phyloP scores from a whole-genome alignment of 2,888 invertebrate species.

The Philopedon plagiatum region DNA sequence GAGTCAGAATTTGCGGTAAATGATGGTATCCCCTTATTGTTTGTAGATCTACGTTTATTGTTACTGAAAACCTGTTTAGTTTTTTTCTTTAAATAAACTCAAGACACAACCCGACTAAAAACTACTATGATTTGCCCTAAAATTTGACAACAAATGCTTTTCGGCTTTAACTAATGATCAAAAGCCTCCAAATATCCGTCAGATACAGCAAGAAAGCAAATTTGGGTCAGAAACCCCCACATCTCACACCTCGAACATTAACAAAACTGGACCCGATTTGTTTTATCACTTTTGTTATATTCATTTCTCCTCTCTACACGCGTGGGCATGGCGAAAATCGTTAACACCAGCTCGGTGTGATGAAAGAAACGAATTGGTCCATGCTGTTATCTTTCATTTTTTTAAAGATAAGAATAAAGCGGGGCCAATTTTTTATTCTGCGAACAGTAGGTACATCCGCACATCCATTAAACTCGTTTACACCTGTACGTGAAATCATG shows the following conservation, averaged over 20 bases:
- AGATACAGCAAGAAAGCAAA: no score
- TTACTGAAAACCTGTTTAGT: no score
- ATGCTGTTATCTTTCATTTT: not conserved
- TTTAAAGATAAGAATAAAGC: not conserved
- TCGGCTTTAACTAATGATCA: no score
- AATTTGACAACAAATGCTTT: no score
- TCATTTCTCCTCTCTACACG: not conserved
- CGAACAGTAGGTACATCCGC: conserved; percentile 5
- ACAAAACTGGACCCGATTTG: not conserved
- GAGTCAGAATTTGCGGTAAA: no score
- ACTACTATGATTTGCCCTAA: no score
- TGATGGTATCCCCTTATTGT: no score
- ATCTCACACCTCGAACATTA: not conserved
- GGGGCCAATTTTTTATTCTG: not conserved
- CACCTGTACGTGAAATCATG: conserved; percentile 19
- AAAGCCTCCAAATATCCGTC: no score
- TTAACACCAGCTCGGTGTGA: not conserved
- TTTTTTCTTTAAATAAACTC: no score
- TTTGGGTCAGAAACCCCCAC: not conserved
- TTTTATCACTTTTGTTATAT: conserved; percentile 1
- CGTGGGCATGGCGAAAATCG: conserved; percentile 1
- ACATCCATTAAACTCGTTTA: conserved; percentile 14
- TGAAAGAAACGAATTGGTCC: not conserved
- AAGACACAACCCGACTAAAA: no score
- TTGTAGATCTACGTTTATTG: no score